Percentiles rank a stretch among this genome's conserved stretches.
These are phyloP conservation scores for Watsonalla cultraria DNA, from an alignment of 2,888 invertebrate species.

Conservation along the genomic window DNA sequence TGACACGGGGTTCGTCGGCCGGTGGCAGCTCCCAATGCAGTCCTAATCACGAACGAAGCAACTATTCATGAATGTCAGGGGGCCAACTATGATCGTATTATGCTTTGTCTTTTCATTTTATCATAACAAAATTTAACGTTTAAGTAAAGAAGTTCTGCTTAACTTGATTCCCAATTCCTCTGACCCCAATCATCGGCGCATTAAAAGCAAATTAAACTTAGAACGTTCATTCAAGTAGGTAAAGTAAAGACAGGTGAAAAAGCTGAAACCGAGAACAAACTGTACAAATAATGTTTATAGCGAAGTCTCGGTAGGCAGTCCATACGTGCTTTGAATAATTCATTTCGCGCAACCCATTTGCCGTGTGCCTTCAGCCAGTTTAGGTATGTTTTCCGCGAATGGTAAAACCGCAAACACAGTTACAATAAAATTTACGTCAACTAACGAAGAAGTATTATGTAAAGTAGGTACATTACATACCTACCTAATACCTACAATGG, in stretches of 20 bases:
- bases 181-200: too few relatives aligned
- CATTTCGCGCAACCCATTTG: not conserved
- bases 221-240: too few relatives aligned
- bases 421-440: not conserved
- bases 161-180: too few relatives aligned
- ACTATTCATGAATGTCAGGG: slow-evolving; percentile 51
- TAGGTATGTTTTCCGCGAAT: not conserved
- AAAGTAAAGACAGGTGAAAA: too few relatives aligned
- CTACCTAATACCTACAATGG: too few relatives aligned
- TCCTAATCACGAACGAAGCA: slow-evolving; percentile 48
- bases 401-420: not conserved
- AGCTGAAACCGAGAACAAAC: too few relatives aligned
- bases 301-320: slow-evolving; percentile 6
- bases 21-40: slow-evolving; percentile 30
- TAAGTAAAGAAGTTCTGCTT: too few relatives aligned
- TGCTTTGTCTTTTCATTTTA: slow-evolving; percentile 18
- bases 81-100: too few relatives aligned
- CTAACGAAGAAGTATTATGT: not conserved
- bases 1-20: slow-evolving; percentile 35
- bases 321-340: slow-evolving; percentile 18
- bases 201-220: too few relatives aligned
- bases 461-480: too few relatives aligned
- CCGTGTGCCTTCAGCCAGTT: not conserved
- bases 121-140: too few relatives aligned
- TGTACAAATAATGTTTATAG: not conserved